Base-by-base conservation (phyloP, 2,888 invertebrate genomes). In the Synergus umbraculus region DNA sequence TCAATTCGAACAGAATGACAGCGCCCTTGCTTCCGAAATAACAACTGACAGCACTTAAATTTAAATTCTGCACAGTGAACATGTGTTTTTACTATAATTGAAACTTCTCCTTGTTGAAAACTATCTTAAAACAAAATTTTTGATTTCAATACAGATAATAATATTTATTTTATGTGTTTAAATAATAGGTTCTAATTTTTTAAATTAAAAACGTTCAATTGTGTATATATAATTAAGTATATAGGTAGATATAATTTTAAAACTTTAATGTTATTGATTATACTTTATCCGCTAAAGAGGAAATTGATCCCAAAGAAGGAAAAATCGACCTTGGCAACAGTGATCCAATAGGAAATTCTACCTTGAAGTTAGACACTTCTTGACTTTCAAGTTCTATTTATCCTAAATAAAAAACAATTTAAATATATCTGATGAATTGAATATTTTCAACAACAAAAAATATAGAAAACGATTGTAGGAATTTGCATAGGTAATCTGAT, bases 301-400 rank as follows among this genome's bases (percentile, higher is more conserved):
- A 29, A 63, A 63, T 29, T 29, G 63, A 63, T 4, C 0, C 29
- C 12, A 29, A 29, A 22, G 22, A 60, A 63, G 63, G 13, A 22
- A 63, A 63, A 63, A 29, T 63, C 22, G 63, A 29, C 63, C 63
- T 12, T 63, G 63, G 13, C 63, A 63, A 63, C 29, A 29, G 29
- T 63, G 22, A 63, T 29, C 63, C 63, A 60, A 18, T 29, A 60
- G 46, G 46, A 46, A 60, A 60, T 60, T 60, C 22, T 63, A 63
- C 63, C 63, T 63, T 63, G 29, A 63, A 8, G 63, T 29, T 63
- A 29, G 13, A 29, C 63, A 29, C 5, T 10, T 60, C 58, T 29
- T 63, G 29, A 63, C 12, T 12, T 12, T n/a, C 58, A 63, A 63
- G 18, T 63, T 63, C 29, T 22, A 12, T 13, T 13, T 22, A 12